phyloP scores from a whole-genome alignment of 2,888 invertebrate species.

The Hoplodrina ambigua region DNA sequence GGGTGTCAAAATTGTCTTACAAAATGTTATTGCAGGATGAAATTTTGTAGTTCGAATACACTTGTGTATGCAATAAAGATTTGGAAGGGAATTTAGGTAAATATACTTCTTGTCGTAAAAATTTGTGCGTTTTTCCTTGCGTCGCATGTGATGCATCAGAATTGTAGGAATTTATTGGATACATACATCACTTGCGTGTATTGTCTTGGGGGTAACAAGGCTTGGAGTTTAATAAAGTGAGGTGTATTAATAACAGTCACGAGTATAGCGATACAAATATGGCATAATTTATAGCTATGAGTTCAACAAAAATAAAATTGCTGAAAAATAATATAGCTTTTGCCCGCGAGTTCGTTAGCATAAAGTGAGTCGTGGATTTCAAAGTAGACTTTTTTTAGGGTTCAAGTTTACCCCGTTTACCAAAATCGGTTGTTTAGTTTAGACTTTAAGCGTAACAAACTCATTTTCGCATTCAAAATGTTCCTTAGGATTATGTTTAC shows the following conservation, averaged over 20 bases:
- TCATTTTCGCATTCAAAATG: no score
- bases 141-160: constrained; percentile 60
- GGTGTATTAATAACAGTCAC: constrained; percentile 35
- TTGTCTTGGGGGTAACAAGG: constrained; percentile 26
- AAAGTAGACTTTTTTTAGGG: no score
- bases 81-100: constrained; percentile 76
- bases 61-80: constrained; percentile 84
- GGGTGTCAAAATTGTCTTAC: constrained; percentile 83
- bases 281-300: neutral
- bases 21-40: constrained; percentile 77
- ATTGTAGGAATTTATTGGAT: constrained; percentile 54
- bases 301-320: neutral
- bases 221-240: constrained; percentile 26
- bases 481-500: no score
- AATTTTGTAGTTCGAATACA: constrained; percentile 80
- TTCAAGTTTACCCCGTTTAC: no score
- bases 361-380: no score
- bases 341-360: no score
- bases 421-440: no score
- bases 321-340: no score
- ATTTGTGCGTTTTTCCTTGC: constrained; percentile 59
- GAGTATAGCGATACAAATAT: neutral
- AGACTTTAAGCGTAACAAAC: no score
- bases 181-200: constrained; percentile 54
- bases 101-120: constrained; percentile 68